phyloP scores from a whole-genome alignment of 2,797 vertebrate species.

The Columba guinea region DNA sequence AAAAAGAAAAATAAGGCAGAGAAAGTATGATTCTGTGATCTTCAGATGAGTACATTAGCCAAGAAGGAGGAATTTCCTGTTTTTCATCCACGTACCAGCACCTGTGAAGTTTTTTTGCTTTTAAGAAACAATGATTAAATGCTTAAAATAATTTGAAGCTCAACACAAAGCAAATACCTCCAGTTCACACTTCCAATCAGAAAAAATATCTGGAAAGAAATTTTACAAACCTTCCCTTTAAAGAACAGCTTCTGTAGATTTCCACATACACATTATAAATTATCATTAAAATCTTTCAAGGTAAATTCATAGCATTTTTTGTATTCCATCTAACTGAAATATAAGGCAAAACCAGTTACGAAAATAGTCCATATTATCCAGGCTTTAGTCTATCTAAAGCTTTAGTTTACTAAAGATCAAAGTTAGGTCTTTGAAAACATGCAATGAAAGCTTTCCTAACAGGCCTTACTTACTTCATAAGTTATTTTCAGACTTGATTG shows the following conservation, averaged over 20 bases:
- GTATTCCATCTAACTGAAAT: background rate
- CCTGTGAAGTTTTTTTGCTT: background rate
- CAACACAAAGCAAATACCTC: background rate
- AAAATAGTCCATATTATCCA: background rate
- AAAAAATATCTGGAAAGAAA: background rate
- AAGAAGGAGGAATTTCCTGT: background rate
- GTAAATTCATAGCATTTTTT: background rate
- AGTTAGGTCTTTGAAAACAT: background rate
- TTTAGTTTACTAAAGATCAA: background rate
- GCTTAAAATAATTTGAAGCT: background rate
- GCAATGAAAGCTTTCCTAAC: background rate
- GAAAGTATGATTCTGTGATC: background rate
- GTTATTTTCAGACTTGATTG: constrained; percentile 97
- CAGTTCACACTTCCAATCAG: background rate
- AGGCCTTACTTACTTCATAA: constrained; percentile 92
- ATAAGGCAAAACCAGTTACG: background rate
- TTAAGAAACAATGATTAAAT: background rate
- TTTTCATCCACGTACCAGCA: background rate
- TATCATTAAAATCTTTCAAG: background rate
- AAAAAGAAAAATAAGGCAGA: background rate
- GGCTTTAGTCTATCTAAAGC: background rate
- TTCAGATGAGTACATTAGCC: background rate
- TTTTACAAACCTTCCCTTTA: background rate
- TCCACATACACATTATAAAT: background rate
- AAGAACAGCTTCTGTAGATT: background rate